Evolutionary conservation across 2,888 invertebrate genomes (phyloP).

Genomic region (Lobophora halterata): DNA sequence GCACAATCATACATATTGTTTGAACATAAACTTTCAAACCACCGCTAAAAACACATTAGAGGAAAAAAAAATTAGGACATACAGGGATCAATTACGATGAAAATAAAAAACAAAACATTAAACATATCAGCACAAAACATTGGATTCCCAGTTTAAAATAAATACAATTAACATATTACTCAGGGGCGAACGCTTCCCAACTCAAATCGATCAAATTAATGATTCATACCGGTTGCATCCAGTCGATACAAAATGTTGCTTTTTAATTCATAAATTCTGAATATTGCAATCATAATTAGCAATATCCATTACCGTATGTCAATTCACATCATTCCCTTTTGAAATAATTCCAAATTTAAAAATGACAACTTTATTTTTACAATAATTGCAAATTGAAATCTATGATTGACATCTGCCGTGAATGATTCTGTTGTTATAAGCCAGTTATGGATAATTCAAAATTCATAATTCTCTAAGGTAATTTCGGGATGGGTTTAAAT

Average conservation of each 20-base stretch:
- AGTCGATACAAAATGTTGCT: conserved; percentile 28
- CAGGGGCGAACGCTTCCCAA: conserved; percentile 63
- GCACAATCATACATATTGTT: neutral
- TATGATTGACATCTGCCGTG: conserved; percentile 65
- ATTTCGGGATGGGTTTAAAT: conserved; percentile 27
- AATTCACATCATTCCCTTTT: conserved; percentile 48
- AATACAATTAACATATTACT: conserved; percentile 57
- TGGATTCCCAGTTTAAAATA: conserved; percentile 35
- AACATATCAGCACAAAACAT: conserved; percentile 8
- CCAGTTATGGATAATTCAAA: conserved; percentile 55
- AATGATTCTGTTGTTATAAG: conserved; percentile 45
- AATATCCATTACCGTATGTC: conserved; percentile 50
- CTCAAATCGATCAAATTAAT: conserved; percentile 69
- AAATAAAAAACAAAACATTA: conserved; percentile 3
- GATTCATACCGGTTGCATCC: conserved; percentile 62
- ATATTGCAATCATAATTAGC: conserved; percentile 64
- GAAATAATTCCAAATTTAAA: conserved; percentile 44
- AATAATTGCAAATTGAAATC: conserved; percentile 31
- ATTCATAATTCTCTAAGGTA: conserved; percentile 45
- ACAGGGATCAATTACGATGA: no score
- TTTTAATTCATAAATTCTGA: conserved; percentile 46
- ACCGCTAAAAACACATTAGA: no score
- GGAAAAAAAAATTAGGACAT: no score
- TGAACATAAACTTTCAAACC: no score
- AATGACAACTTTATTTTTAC: conserved; percentile 45